Evolutionary conservation across 2,113 vertebrate genomes (phyloP).

Genomic region (Osmerus mordax): DNA sequence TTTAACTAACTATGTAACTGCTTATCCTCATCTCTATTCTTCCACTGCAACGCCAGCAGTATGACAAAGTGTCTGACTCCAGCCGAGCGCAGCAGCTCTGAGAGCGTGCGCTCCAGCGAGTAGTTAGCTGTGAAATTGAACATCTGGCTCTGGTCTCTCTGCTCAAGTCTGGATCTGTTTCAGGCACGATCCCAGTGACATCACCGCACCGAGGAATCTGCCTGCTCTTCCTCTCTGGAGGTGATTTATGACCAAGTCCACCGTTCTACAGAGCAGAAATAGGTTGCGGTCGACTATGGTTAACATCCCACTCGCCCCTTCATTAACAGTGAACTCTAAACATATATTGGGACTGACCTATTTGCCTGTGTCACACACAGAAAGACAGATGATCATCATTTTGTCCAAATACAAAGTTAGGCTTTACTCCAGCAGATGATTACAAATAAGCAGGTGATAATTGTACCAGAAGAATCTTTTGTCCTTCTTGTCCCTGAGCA

Average conservation of each 20-base stretch:
- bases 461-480: neutral
- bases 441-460: constrained; percentile 12
- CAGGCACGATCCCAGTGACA: constrained; percentile 64
- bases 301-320: constrained; percentile 54
- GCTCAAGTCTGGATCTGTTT: constrained; percentile 78
- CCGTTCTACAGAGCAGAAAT: constrained; percentile 58
- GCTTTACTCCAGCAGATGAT: neutral
- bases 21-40: neutral
- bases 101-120: constrained; percentile 24
- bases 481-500: neutral
- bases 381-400: constrained; percentile 36
- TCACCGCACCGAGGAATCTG: constrained; percentile 69
- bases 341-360: constrained; percentile 17
- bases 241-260: constrained; percentile 64
- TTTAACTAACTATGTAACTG: neutral
- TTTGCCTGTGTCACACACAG: neutral
- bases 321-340: constrained; percentile 52
- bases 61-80: constrained; percentile 8
- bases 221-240: constrained; percentile 43
- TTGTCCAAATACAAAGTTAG: constrained; percentile 10
- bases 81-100: neutral
- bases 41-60: neutral
- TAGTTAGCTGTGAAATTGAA: constrained; percentile 50
- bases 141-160: constrained; percentile 64
- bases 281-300: constrained; percentile 36